Evolutionary conservation across 92 coral and sea anemone species (phyloP), one percentile per base, ranked within the genome.

Genomic region (Siderastrea radians): DNA sequence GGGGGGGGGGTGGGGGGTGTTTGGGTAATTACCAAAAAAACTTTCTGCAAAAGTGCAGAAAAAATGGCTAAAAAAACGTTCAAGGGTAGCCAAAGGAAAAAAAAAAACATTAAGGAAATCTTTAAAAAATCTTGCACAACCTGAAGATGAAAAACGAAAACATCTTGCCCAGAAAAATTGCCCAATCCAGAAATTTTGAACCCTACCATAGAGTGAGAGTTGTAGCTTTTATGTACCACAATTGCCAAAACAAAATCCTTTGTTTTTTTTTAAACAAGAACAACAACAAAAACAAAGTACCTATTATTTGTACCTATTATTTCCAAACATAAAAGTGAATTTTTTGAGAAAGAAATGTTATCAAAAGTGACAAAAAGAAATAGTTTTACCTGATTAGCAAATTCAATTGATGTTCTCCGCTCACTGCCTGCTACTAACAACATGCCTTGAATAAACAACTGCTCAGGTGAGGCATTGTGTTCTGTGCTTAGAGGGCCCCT

Each of bases 381-480:
- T 71, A 71, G 54, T 55, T 73, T 76, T 70, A 72, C 89, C 71
- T 58, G 55, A 49, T 79, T 71, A 75, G 49, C 79, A 62, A 87
- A 87, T 52, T 87, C 86, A 55, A 54, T 50, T 67, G 91, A 57
- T n/a, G 79, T 81, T 79, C 91, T 87, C 48, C 17, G 26, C 50
- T 71, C 72, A 60, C 73, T 54, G 71, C 80, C 55, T 51, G 91
- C 64, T 70, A 87, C 84, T 9, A 59, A 61, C 50, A 87, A 73
- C 57, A 80, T 62, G 44, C 91, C 91, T 68, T 78, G n/a, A 63
- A 80, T 87, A 75, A 75, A 87, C 50, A 79, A 59, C 80, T 87
- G 91, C 55, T 72, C 84, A 79, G 91, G 91, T 64, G 91, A 70
- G 75, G 73, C 61, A 17, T 70, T 72, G 68, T 72, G 64, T 51